A percentile compares a stretch with the other conserved stretches of the same genome.
phyloP scores from a whole-genome alignment of 1,140 invertebrate species.

The Formica exsecta region DNA sequence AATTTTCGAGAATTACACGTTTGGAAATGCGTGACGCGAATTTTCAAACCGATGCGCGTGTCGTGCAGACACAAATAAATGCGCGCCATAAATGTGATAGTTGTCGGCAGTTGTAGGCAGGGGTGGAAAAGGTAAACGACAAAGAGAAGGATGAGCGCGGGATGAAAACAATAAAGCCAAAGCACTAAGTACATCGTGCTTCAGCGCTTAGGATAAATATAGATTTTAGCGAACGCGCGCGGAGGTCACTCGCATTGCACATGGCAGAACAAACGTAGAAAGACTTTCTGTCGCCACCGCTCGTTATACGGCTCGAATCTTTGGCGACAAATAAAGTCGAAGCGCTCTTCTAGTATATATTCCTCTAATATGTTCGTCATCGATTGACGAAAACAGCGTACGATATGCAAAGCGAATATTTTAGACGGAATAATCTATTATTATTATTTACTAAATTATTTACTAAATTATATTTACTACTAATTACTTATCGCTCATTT shows the following conservation, averaged over 20 bases:
- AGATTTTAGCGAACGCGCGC: constrained; percentile 81
- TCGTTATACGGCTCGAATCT: neutral
- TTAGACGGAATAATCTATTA: too few relatives aligned
- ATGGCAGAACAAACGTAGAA: constrained; percentile 67
- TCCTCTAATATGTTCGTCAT: neutral
- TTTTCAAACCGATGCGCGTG: constrained; percentile 75
- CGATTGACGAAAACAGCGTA: neutral
- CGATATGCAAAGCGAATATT: neutral
- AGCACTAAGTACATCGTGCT: constrained; percentile 80
- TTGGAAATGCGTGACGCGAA: constrained; percentile 62
- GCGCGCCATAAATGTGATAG: constrained; percentile 50
- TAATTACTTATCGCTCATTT: neutral
- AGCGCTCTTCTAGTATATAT: neutral
- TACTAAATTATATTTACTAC: too few relatives aligned
- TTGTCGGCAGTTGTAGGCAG: constrained; percentile 56
- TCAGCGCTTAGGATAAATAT: constrained; percentile 82
- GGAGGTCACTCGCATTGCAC: constrained; percentile 83
- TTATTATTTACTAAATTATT: too few relatives aligned
- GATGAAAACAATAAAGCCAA: constrained; percentile 80
- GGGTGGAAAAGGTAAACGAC: constrained; percentile 68
- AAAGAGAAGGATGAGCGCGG: constrained; percentile 67
- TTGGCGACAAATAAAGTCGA: neutral
- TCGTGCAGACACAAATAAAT: constrained; percentile 79
- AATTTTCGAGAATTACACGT: neutral
- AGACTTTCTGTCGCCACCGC: constrained; percentile 71